Evolutionary conservation across 1,140 invertebrate genomes (phyloP), one percentile per base, ranked within the genome.

Genomic region (Saccostrea glomerata): DNA sequence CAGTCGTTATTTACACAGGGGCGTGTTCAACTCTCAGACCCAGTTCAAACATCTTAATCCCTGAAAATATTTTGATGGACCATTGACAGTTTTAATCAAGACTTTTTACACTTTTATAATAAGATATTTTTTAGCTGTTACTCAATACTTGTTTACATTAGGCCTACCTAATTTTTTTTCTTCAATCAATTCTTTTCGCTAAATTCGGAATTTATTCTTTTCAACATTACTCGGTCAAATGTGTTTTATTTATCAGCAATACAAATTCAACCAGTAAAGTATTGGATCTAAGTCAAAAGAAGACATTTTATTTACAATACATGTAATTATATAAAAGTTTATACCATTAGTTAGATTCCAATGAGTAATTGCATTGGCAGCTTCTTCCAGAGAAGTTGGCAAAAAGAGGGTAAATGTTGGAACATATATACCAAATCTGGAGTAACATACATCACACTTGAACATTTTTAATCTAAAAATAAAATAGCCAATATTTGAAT

Each of bases 21-120:
- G 70, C 2, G 70, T 23, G 30, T 7, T 30, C 25, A 30, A 13
- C 25, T 13, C 70, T 77, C 30, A 77, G 70, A 77, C 70, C 25
- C 70, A 77, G 70, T 77, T 77, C 15, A 77, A 77, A 77, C 25
- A 36, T 77, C 70, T 77, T 77, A 30, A 77, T 77, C 23, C 25
- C 30, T 13, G 12, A 77, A 77, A 17, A 25, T 12, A 30, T 25
- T 30, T 77, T 77, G 70, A 77, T 30, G 15, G 15, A 77, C 70
- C 70, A 13, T 30, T 77, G 70, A 77, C 70, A 77, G 70, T 30
- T 77, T 36, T 77, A 30, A 30, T 77, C 25, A 40, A 77, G 25
- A 77, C 70, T 12, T 77, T 77, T 77, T 36, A 77, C 70, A 77
- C 23, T 36, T 77, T 25, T 36, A 77, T 77, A 30, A 77, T 12